Conservation (phyloP, 2,113 vertebrate species). For the Melanotaenia duboulayi region DNA sequence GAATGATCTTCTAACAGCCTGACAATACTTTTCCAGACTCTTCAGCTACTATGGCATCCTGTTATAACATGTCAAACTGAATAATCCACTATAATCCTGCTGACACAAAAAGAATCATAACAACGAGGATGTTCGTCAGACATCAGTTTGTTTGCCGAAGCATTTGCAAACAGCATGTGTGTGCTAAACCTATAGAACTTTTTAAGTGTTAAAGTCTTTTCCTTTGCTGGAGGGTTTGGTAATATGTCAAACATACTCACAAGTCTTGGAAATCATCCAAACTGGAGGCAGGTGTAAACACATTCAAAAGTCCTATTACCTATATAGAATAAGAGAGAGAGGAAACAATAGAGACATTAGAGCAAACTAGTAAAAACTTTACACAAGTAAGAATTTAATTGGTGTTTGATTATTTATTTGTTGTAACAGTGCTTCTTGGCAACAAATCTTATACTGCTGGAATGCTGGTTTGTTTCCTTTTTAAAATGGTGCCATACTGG, state of each 20-base stretch:
- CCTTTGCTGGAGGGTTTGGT: not conserved
- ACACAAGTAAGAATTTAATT: too few relatives aligned
- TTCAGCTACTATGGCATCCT: not conserved
- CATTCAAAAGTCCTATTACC: slow-evolving; percentile 95
- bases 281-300: slow-evolving; percentile 89
- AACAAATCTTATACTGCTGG: too few relatives aligned
- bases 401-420: too few relatives aligned
- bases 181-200: slow-evolving; percentile 11
- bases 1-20: not conserved
- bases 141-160: not conserved
- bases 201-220: not conserved
- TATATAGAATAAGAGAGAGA: slow-evolving; percentile 66
- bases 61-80: slow-evolving; percentile 5
- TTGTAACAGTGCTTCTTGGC: too few relatives aligned
- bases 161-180: not conserved
- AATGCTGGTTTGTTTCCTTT: too few relatives aligned
- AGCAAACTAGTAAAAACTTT: not conserved
- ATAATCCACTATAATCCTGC: not conserved
- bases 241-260: slow-evolving; percentile 77
- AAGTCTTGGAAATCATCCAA: slow-evolving; percentile 92
- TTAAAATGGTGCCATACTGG: too few relatives aligned
- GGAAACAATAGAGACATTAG: not conserved
- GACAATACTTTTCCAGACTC: not conserved
- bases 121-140: not conserved
- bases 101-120: not conserved